Percentiles rank a stretch among this genome's conserved stretches.
Conservation (phyloP, 2,797 vertebrate genomes). For the Protonibea diacanthus region DNA sequence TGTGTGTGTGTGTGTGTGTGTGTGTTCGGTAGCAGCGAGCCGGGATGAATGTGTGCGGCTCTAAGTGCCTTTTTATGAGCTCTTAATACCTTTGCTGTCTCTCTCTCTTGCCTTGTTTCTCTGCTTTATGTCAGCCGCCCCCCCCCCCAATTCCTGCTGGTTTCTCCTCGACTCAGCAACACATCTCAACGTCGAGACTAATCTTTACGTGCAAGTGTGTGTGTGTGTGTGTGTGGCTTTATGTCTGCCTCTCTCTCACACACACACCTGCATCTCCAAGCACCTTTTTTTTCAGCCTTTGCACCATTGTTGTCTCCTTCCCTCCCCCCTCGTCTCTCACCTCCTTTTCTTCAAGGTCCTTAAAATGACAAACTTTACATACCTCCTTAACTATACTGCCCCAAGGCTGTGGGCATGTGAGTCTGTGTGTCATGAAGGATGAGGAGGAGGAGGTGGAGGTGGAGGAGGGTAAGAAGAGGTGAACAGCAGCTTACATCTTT, state of each 20-base stretch:
- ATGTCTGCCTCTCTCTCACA: too few relatives aligned
- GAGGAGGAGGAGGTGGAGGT: constrained; percentile 23
- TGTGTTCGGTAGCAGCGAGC: constrained; percentile 27
- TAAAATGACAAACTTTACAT: constrained; percentile 68
- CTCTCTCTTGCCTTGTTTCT: constrained; percentile 5
- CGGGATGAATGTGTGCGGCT: constrained; percentile 39
- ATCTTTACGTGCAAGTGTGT: neutral
- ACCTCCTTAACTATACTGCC: constrained; percentile 71
- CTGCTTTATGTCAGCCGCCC: constrained; percentile 55
- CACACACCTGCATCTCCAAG: constrained; percentile 61
- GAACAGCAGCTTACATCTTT: constrained; percentile 45
- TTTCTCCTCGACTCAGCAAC: constrained; percentile 11
- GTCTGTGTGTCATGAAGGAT: constrained; percentile 44
- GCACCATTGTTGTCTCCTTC: constrained; percentile 25
- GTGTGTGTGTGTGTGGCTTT: neutral
- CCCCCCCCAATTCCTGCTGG: neutral
- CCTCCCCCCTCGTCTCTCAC: constrained; percentile 3
- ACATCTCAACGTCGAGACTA: constrained; percentile 19
- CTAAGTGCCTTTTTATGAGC: constrained; percentile 67
- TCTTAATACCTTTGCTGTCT: constrained; percentile 52
- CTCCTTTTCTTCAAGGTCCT: constrained; percentile 50
- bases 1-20: neutral
- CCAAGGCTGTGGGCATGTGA: constrained; percentile 61
- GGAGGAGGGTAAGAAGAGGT: constrained; percentile 40
- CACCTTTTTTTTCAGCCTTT: constrained; percentile 26